phyloP scores from a whole-genome alignment of 2,797 vertebrate species.

The Danio choprae region DNA sequence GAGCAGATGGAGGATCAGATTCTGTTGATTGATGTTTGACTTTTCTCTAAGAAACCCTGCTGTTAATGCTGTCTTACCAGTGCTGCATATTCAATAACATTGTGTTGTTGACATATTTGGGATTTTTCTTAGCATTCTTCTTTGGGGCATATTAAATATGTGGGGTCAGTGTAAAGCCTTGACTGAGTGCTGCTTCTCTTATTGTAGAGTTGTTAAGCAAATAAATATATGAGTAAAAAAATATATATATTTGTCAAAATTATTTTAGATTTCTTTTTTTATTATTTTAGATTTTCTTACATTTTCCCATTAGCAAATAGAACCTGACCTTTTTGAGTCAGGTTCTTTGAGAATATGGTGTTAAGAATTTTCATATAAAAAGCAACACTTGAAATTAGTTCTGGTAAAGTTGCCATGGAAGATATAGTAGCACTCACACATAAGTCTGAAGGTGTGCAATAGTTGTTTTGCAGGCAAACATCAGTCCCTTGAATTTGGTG shows the following conservation, averaged over 20 bases:
- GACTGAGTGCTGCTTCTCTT: background rate
- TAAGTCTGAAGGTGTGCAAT: too few species aligned
- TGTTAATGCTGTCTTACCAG: constrained; percentile 1
- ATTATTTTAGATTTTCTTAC: background rate
- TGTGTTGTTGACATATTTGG: constrained; percentile 12
- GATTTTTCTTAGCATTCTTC: background rate
- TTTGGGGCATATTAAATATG: background rate
- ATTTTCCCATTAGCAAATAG: background rate
- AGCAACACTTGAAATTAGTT: too few species aligned
- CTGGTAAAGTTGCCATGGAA: too few species aligned
- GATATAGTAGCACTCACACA: too few species aligned
- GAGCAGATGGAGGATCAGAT: constrained; percentile 44
- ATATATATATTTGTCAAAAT: constrained; percentile 7
- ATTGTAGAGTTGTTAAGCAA: constrained; percentile 5
- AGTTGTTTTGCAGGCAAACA: too few species aligned
- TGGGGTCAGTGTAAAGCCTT: background rate
- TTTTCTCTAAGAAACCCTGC: constrained; percentile 10
- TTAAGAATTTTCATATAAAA: too few species aligned
- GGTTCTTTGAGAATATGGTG: too few species aligned
- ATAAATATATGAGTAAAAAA: background rate
- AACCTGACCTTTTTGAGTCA: too few species aligned
- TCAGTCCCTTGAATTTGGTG: too few species aligned
- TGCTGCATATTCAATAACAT: constrained; percentile 8
- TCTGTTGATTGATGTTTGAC: constrained; percentile 22
- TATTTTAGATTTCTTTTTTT: background rate